Evolutionary conservation across 37 sponge, comb jelly and placozoan genomes (phyloP).

Genomic region (Bolinopsis microptera): DNA sequence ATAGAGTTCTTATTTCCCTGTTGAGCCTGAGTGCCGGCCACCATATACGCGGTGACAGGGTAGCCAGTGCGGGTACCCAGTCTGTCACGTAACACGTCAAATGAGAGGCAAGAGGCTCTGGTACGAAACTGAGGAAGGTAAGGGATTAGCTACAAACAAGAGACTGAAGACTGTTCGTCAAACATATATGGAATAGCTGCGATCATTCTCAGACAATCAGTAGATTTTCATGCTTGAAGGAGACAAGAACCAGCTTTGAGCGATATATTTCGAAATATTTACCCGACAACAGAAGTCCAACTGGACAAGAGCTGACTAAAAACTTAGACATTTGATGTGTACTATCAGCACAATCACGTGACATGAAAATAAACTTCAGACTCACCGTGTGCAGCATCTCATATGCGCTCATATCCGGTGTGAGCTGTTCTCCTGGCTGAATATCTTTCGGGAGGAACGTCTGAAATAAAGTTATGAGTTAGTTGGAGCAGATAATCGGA

Average conservation of each 20-base stretch:
- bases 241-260: too few relatives aligned
- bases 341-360: too few relatives aligned
- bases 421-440: conserved; percentile 35
- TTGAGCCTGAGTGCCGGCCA: conserved; percentile 87
- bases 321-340: too few relatives aligned
- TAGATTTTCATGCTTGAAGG: too few relatives aligned
- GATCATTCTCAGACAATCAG: too few relatives aligned
- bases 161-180: too few relatives aligned
- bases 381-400: conserved; percentile 59
- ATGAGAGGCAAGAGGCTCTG: conserved; percentile 93
- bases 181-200: too few relatives aligned
- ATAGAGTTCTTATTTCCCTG: conserved; percentile 72
- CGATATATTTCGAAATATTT: too few relatives aligned
- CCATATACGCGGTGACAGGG: conserved; percentile 87
- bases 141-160: background rate
- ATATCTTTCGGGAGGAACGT: conserved; percentile 58
- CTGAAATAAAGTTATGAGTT: background rate
- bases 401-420: conserved; percentile 62
- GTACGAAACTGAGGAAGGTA: conserved; percentile 75
- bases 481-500: background rate
- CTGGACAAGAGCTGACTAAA: too few relatives aligned
- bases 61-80: conserved; percentile 70
- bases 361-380: too few relatives aligned
- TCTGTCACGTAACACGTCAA: conserved; percentile 85
- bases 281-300: too few relatives aligned